Evolutionary conservation across 2,113 vertebrate species (phyloP), one percentile per base, ranked within the genome.

Genomic region (Perccottus glenii): DNA sequence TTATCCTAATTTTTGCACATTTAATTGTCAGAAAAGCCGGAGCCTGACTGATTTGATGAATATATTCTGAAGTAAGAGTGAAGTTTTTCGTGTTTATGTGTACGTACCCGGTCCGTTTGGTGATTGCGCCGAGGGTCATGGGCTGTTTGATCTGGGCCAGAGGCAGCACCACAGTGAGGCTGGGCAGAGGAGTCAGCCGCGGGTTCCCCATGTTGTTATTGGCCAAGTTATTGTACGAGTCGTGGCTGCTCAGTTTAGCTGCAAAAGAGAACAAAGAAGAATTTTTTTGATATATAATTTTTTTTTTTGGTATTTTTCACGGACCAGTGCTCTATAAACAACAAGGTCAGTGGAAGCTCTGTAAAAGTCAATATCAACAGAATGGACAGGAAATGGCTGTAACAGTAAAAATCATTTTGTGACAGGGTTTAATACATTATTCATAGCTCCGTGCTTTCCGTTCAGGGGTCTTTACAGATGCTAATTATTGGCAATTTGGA

Each of bases 71-170:
- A 27, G 45, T 47, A 42, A 43, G 27, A 16, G 40, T 36, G 32
- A 53, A 43, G 55, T 48, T 64, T 60, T 27, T 12, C 52, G 38
- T 47, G 51, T 60, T 57, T 47, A 55, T 4, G 62, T 19, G 44
- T 57, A 76, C 95, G 94, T 94, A 99, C 98, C 98, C 96, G 0
- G 94, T 95, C 51, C 98, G 94, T 70, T 99, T 99, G 70, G 96
- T 98, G 93, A 99, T 98, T 88, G 96, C 97, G 64, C 96, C 96
- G 53, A 99, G 86, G 9, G 96, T 98, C 95, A 99, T 95, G 60
- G 96, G 97, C 83, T 99, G 97, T 47, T 99, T 99, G 93, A 99
- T 98, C 75, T 99, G 98, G 51, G 95, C 97, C 61, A 99, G 91
- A 38, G 98, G 98, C 64, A 94, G 90, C 70, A 98, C 94, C 33